Base-by-base conservation (phyloP, 2,797 vertebrate species). In the Gymnodraco acuticeps region DNA sequence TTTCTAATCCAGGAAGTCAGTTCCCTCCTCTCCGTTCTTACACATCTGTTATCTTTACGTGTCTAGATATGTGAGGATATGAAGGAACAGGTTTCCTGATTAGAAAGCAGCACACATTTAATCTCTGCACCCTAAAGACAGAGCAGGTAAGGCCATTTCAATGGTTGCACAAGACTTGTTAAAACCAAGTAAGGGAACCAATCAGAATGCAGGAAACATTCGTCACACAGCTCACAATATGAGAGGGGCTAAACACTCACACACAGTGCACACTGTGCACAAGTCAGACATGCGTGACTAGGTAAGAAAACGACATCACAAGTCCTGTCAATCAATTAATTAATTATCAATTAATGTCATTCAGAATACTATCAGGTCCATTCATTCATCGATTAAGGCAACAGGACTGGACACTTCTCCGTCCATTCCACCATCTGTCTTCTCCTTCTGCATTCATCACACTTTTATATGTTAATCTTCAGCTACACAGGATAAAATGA, bases 131-230 rank as follows among this genome's bases (percentile, higher is more conserved):
- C 87, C 87, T 76, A 69, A 58, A 81, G 62, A 80, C 13, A 76
- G 83, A 85, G 82, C 81, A 67, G 71, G 60, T 87, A 88, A 88
- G 90, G 91, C 87, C 74, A 68, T 81, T 68, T 81, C 38, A 78
- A 80, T 73, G 81, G 67, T 78, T 66, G 43, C 59, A 7, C 23
- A 82, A 78, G 85, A 94, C 93, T 94, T 94, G 91, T 89, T 93
- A 93, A 92, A 93, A 94, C 93, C 91, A 94, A 94, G 92, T 84
- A 62, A 87, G 23, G 79, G 92, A 95, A 91, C 92, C 92, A 92
- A 90, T 96, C 95, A 83, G 95, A 95, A 95, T 70, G 90, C 94
- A 69, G 4, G 8, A 5, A 58, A 61, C 61, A 91, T 94, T 94
- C 94, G 27, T 95, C 95, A 96, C 82, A 71, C 91, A 92, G 94